phyloP scores from a whole-genome alignment of 2,888 invertebrate species.

The Agrotis ipsilon region DNA sequence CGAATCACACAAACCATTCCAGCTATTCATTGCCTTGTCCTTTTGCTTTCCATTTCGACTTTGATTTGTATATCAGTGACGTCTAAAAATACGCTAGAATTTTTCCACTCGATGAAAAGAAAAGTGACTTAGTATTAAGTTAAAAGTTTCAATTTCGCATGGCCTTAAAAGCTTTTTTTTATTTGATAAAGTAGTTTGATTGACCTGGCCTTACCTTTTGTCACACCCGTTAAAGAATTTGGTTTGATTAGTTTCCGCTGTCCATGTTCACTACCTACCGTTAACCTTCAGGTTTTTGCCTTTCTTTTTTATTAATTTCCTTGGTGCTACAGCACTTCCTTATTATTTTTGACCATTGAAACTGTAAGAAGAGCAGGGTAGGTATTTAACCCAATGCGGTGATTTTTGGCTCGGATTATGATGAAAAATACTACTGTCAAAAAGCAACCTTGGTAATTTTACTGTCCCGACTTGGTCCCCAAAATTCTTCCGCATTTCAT shows the following conservation, averaged over 20 bases:
- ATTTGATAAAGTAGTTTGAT: conserved; percentile 9
- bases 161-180: conserved; percentile 36
- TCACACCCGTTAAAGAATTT: conserved; percentile 29
- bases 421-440: conserved; percentile 4
- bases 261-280: conserved; percentile 5
- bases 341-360: neutral
- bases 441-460: no score
- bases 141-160: conserved; percentile 22
- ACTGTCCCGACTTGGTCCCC: no score
- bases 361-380: neutral
- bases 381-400: neutral
- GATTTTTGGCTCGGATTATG: neutral
- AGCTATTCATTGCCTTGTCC: neutral
- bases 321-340: conserved; percentile 4
- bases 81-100: no score
- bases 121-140: no score
- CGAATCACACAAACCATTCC: neutral
- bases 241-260: conserved; percentile 44
- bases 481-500: neutral
- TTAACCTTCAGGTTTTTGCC: conserved; percentile 28
- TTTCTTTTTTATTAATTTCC: neutral
- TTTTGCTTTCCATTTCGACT: no score
- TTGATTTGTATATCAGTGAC: no score
- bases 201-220: conserved; percentile 55
- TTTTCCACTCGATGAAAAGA: no score